phyloP scores from a whole-genome alignment of 2,888 invertebrate species.

The Drosophila conformis region DNA sequence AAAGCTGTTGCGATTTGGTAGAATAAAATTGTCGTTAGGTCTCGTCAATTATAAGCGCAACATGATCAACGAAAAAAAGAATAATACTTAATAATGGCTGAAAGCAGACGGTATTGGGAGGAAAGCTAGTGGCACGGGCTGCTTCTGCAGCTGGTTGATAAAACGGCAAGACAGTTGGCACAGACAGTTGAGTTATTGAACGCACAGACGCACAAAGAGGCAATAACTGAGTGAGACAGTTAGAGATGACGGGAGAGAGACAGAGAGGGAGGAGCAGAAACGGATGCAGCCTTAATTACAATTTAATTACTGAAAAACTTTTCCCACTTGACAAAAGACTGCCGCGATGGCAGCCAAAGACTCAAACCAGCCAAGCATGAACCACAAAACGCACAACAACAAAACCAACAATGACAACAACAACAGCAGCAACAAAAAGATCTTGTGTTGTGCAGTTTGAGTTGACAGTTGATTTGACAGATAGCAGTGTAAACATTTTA shows the following conservation, averaged over 20 bases:
- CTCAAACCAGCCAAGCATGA: slow-evolving; percentile 67
- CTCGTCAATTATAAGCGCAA: slow-evolving; percentile 62
- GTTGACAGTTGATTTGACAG: slow-evolving; percentile 83
- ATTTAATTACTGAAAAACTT: slow-evolving; percentile 84
- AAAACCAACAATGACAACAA: slow-evolving; percentile 14
- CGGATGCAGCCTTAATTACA: slow-evolving; percentile 85
- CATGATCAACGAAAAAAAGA: slow-evolving; percentile 21
- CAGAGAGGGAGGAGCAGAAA: slow-evolving; percentile 14
- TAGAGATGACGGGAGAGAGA: not conserved
- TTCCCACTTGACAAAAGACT: slow-evolving; percentile 82
- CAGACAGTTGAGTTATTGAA: slow-evolving; percentile 72
- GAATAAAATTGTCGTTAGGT: slow-evolving; percentile 71
- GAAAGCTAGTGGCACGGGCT: slow-evolving; percentile 49
- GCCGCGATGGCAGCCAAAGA: slow-evolving; percentile 71
- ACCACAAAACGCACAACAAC: slow-evolving; percentile 62
- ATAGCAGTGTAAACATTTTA: slow-evolving; percentile 79
- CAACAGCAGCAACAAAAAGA: slow-evolving; percentile 51
- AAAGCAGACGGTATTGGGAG: slow-evolving; percentile 9
- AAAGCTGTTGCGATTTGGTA: slow-evolving; percentile 70
- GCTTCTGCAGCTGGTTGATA: slow-evolving; percentile 55
- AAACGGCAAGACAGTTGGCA: slow-evolving; percentile 76
- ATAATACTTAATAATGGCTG: slow-evolving; percentile 31
- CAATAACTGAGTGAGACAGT: slow-evolving; percentile 10
- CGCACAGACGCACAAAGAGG: slow-evolving; percentile 42
- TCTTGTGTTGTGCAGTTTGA: slow-evolving; percentile 62